Evolutionary conservation across 2,797 vertebrate species (phyloP).

Genomic region (Parambassis ranga): DNA sequence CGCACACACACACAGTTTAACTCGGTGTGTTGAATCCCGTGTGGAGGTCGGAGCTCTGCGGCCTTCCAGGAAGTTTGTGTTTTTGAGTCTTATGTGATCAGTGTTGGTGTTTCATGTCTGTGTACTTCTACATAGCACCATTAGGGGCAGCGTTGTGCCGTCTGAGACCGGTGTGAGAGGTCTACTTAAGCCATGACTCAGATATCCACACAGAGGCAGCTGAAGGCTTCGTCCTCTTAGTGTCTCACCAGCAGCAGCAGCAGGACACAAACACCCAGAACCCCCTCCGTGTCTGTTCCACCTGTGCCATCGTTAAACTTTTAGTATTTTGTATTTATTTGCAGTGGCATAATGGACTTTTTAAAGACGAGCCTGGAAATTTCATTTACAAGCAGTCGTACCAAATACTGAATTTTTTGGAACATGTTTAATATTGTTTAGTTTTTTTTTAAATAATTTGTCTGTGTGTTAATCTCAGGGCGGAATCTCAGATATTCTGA

Average conservation of each 20-base stretch:
- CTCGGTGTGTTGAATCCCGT: neutral
- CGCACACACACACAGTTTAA: too few species aligned
- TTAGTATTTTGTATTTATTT: slow-evolving; percentile 11
- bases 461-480: slow-evolving; percentile 79
- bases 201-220: slow-evolving; percentile 10
- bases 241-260: slow-evolving; percentile 13
- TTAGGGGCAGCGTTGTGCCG: slow-evolving; percentile 36
- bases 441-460: slow-evolving; percentile 18
- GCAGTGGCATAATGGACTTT: neutral
- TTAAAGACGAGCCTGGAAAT: neutral
- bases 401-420: slow-evolving; percentile 61
- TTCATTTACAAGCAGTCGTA: slow-evolving; percentile 30
- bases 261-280: neutral
- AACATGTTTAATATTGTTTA: slow-evolving; percentile 25
- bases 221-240: neutral
- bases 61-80: neutral
- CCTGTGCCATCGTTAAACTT: slow-evolving; percentile 51
- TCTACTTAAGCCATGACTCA: neutral
- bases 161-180: neutral
- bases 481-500: slow-evolving; percentile 64
- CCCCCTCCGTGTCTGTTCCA: neutral
- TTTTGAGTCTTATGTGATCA: slow-evolving; percentile 11
- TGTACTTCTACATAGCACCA: slow-evolving; percentile 29
- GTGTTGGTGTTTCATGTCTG: slow-evolving; percentile 5
- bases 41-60: neutral